These are phyloP conservation scores for Coenobita brevimanus DNA, from an alignment of 1,140 invertebrate genomes.

Conservation along the genomic window DNA sequence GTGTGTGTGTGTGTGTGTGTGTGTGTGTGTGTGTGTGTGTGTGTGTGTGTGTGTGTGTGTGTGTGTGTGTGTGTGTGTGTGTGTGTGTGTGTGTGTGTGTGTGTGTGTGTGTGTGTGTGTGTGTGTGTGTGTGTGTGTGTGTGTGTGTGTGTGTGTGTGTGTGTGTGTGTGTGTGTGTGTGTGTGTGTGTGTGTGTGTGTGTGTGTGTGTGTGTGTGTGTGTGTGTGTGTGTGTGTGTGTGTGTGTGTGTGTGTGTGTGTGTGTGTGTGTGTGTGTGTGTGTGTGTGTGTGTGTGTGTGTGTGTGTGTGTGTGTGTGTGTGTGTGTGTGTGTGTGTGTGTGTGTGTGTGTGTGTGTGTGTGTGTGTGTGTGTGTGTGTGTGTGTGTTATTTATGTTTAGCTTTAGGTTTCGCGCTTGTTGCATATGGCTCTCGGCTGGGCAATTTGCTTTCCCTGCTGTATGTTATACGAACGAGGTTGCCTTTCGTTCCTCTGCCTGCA, in stretches of 20 bases:
- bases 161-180: conserved; percentile 3
- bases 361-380: background rate
- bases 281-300: background rate
- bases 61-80: background rate
- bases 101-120: background rate
- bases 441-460: no score
- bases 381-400: no score
- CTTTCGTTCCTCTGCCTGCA: no score
- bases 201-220: background rate
- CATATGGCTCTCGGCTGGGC: no score
- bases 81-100: background rate
- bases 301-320: conserved; percentile 1
- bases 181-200: background rate
- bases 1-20: conserved; percentile 18
- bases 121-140: background rate
- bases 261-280: conserved; percentile 4
- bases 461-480: no score
- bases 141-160: background rate
- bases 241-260: conserved; percentile 12
- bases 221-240: background rate
- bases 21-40: background rate
- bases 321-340: conserved; percentile 3
- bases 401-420: no score
- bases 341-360: background rate
- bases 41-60: background rate